Percentiles rank a stretch among this genome's conserved stretches.
Evolutionary conservation across 2,797 vertebrate species (phyloP).

Genomic region (Syngnathus rostellatus): DNA sequence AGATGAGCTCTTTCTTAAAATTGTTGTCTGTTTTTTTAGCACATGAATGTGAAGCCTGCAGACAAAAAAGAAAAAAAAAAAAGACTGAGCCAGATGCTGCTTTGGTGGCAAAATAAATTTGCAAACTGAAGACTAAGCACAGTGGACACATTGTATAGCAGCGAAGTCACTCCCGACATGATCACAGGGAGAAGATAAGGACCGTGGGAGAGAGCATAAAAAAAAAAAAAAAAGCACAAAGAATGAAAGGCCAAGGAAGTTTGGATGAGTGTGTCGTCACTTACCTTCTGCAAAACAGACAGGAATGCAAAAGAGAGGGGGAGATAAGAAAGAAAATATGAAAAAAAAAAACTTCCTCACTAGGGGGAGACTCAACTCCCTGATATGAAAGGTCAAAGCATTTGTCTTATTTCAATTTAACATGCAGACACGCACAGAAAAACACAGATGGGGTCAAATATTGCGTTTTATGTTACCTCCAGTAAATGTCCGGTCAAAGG

Average conservation of each 20-base stretch:
- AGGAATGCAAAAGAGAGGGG: constrained; percentile 69
- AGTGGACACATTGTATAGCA: constrained; percentile 29
- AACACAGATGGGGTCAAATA: not conserved
- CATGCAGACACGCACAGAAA: not conserved
- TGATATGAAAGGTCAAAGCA: not conserved
- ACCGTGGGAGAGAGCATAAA: constrained; percentile 12
- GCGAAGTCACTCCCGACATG: constrained; percentile 22
- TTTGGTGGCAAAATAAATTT: constrained; percentile 29
- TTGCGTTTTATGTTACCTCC: constrained; percentile 73
- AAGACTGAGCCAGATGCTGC: constrained; percentile 24
- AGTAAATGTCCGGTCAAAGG: constrained; percentile 91
- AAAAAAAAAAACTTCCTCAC: constrained; percentile 40
- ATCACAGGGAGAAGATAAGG: constrained; percentile 28
- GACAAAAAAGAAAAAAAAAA: not conserved
- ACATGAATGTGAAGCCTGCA: not conserved
- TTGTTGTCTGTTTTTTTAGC: not conserved
- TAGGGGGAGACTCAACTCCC: constrained; percentile 11
- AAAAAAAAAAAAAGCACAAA: constrained; percentile 23
- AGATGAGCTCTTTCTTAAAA: not conserved
- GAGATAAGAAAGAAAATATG: constrained; percentile 75
- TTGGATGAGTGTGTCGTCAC: constrained; percentile 29
- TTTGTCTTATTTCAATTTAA: not conserved
- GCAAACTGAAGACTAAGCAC: constrained; percentile 17
- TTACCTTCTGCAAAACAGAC: constrained; percentile 97
- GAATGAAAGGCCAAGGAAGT: constrained; percentile 20